Evolutionary conservation across 2,797 vertebrate genomes (phyloP).

Genomic region (Coilia nasus): DNA sequence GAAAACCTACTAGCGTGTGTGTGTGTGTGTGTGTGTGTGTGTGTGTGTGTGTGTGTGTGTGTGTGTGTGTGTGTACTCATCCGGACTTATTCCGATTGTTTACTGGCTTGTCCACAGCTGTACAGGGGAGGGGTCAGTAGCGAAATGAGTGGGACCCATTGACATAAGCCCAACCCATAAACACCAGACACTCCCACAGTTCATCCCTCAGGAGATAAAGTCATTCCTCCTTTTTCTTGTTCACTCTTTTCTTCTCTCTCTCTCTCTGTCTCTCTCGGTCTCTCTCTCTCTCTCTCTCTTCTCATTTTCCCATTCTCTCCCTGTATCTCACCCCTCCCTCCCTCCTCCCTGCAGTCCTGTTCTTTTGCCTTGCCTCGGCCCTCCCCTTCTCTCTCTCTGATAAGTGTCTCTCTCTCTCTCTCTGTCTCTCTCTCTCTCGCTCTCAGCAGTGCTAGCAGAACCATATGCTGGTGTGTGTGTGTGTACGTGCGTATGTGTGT

Average conservation of each 20-base stretch:
- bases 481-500: neutral
- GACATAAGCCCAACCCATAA: neutral
- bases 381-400: neutral
- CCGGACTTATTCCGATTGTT: constrained; percentile 1
- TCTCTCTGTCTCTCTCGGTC: neutral
- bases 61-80: neutral
- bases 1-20: neutral
- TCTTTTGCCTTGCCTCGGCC: neutral
- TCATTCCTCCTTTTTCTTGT: constrained; percentile 17
- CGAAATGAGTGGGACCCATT: neutral
- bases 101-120: constrained; percentile 7
- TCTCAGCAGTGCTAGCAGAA: constrained; percentile 20
- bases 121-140: neutral
- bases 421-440: neutral
- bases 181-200: neutral
- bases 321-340: neutral
- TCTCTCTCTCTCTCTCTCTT: neutral
- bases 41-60: neutral
- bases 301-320: neutral
- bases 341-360: neutral
- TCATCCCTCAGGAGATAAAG: constrained; percentile 16
- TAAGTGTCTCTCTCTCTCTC: constrained; percentile 6
- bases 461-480: constrained; percentile 15
- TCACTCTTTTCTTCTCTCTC: neutral
- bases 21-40: constrained; percentile 20